Evolutionary conservation across 1,140 invertebrate species (phyloP), one percentile per base, ranked within the genome.

Genomic region (Thaumetopoea pityocampa): DNA sequence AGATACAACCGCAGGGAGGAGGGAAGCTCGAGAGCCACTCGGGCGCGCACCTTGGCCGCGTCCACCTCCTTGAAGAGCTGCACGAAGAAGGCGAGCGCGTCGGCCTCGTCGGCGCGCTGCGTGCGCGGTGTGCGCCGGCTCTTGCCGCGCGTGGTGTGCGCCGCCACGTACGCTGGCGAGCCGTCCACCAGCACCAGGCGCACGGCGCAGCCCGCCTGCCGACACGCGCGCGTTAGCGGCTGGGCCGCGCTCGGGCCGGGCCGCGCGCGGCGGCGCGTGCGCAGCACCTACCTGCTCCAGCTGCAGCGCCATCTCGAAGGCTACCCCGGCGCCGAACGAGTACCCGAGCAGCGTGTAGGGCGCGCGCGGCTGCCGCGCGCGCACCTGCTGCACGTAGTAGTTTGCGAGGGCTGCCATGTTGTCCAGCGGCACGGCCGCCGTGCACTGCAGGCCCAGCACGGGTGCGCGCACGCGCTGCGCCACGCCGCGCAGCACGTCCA

Each of bases 401-500:
- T 77, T 66, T 2, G 97, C 96, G 17, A 98, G 86, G 14, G 90
- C 85, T 10, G 89, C 72, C 37, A 98, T 91, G 8, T 90, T 91
- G 1, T 87, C 77, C 0, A 94, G 67, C 6, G 96, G 95, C 8
- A 92, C 92, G 15, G 90, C 86, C 29, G 85, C 81, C 1, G 93
- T 93, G 76, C 95, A 96, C 79, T 99, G 97, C 6, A 99, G 83
- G 23, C 96, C 97, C 85, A 92, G 97, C 16, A 96, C 95, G 11
- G 94, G 92, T 33, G 88, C 88, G 5, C 92, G 84, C 20, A 98
- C 73, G 54, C 90, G 85, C 9, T 83, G 80, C 1, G 94, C 92
- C 15, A 98, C 66, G n/a, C 79, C 76, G 61, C 89, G 87, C 32
- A 98, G 77, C 1, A 90, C 85, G 1, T 87, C 85, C 0, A 92